A percentile compares a stretch with the other conserved stretches of the same genome.
Conservation (phyloP, 1,140 invertebrate genomes). For the Brachionus koreanus region DNA sequence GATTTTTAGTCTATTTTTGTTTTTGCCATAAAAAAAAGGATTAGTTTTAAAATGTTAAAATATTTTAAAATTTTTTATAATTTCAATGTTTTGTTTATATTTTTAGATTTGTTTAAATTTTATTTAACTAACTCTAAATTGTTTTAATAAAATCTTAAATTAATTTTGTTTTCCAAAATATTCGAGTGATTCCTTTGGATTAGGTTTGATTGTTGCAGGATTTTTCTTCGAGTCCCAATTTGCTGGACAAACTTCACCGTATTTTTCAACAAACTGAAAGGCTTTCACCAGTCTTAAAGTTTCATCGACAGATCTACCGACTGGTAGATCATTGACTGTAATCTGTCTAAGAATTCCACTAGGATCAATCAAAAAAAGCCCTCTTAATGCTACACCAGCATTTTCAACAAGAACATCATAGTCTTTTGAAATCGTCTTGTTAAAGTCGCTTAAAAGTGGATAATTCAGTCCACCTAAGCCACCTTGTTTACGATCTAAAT, state of each 20-base stretch:
- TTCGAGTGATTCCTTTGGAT: conserved; percentile 52
- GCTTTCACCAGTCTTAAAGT: conserved; percentile 83
- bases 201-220: conserved; percentile 57
- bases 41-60: not conserved
- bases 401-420: conserved; percentile 83
- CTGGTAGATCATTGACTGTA: conserved; percentile 69
- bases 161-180: conserved; percentile 57
- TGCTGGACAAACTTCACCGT: conserved; percentile 69
- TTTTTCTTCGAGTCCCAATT: conserved; percentile 46
- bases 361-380: conserved; percentile 67
- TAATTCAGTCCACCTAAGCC: conserved; percentile 84
- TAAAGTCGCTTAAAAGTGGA: conserved; percentile 86
- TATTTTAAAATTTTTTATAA: not conserved
- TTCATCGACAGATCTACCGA: conserved; percentile 77
- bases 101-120: not conserved
- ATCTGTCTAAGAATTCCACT: conserved; percentile 67
- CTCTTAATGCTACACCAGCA: conserved; percentile 75
- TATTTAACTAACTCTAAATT: not conserved
- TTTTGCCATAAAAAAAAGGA: not conserved
- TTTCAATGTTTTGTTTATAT: not conserved
- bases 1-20: not conserved
- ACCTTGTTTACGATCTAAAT: conserved; percentile 65
- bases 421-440: conserved; percentile 75
- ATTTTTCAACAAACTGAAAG: conserved; percentile 84
- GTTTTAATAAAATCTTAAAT: not conserved